Evolutionary conservation across 2,797 vertebrate species (phyloP), one percentile per base, ranked within the genome.

Genomic region (Centroberyx gerrardi): DNA sequence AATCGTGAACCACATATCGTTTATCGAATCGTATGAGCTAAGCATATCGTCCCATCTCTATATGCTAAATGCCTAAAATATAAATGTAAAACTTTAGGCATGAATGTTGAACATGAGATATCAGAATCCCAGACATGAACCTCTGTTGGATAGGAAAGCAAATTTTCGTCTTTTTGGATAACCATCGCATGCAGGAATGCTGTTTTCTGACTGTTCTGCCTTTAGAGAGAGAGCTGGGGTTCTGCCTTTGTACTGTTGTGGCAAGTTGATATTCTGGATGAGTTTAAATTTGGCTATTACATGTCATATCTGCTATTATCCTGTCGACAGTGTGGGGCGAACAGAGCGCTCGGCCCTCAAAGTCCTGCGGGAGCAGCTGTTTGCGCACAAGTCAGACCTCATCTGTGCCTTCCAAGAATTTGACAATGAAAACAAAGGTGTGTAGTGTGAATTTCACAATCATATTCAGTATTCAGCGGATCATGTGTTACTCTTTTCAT

Each of bases 261-360:
- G 13, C 42, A 44, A 44, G 27, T 3, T 54, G 18, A 29, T 54
- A 13, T 54, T 28, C 10, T 54, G 52, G 18, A 54, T 14, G 52
- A 44, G 42, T 46, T 27, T 31, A 9, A 12, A 17, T 64, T 12
- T 22, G 31, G 49, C 22, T 0, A 29, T 38, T 13, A 6, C 17
- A 38, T 33, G 38, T 53, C 38, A 0, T 17, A 13, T 68, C 3
- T 75, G 33, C 60, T 29, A 18, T 74, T 48, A 1, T 62, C 61
- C 74, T 15, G 0, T 40, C 71, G 75, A 18, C 90, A 99, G 98
- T 78, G 93, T 96, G 33, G 97, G 96, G 68, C 93, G 94, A 77
- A 97, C 97, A 0, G 97, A 99, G 78, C 95, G 95, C 80, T 98
- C 96, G 0, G 98, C 98, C 46, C 95, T 99, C 59, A 96, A 94